Base-by-base conservation (phyloP, 2,888 invertebrate species). In the Aspidapion aeneum region DNA sequence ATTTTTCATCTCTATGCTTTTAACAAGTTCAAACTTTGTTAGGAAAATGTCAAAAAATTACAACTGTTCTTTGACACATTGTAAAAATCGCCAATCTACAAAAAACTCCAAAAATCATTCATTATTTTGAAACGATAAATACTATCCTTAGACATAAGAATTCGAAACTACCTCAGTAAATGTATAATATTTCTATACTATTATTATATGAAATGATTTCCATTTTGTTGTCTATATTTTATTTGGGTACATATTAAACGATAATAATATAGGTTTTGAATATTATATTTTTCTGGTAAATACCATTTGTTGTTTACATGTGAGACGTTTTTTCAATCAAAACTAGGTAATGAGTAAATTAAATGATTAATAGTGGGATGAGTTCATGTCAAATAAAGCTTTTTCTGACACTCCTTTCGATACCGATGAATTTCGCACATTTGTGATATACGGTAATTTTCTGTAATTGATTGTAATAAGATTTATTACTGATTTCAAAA, bases 151-250 rank as follows among this genome's bases (percentile, higher is more conserved):
- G 77, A 75, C 76, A 79, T 80, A 79, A 79, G 80, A 77, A n/a
- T n/a, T 77, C 74, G 78, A 76, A 79, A 79, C 81, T 81, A 81
- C 81, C 81, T 81, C 81, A 80, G 78, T 80, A 79, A 79, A 79
- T 79, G 78, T 80, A 80, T 79, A n/a, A n/a, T n/a, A 79, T 79
- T 79, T 79, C 77, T 78, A 79, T 78, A n/a, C n/a, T n/a, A n/a
- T n/a, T n/a, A n/a, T n/a, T n/a, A n/a, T n/a, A n/a, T n/a, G n/a
- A 75, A 75, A 72, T 35, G 35, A 35, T 74, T 72, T 73, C 76
- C 75, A 74, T 77, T 67, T 78, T 77, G 79, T 78, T 79, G 78
- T 80, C 79, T 78, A 78, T 77, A 77, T 79, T 79, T 79, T 77
- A 74, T 72, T 77, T 76, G 75, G 76, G 75, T 75, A 77, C n/a